A percentile compares a stretch with the other conserved stretches of the same genome.
These are phyloP conservation scores for Lampropteryx suffumata DNA, from an alignment of 2,888 invertebrate species.

Conservation along the genomic window DNA sequence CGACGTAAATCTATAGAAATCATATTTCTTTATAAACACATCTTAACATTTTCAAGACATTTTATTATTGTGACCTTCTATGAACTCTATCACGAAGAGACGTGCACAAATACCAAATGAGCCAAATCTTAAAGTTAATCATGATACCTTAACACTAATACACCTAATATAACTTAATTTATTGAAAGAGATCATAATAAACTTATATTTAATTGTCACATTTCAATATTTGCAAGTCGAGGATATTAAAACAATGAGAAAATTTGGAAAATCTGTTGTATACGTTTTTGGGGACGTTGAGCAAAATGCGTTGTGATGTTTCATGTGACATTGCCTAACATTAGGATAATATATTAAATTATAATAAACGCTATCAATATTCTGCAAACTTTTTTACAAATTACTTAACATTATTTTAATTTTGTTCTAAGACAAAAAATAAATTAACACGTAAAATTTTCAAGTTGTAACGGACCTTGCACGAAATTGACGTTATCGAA, in stretches of 20 bases:
- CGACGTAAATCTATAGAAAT: slow-evolving; percentile 55
- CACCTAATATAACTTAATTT: slow-evolving; percentile 69
- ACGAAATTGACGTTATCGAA: slow-evolving; percentile 37
- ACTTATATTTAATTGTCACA: slow-evolving; percentile 78
- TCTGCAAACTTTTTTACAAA: slow-evolving; percentile 73
- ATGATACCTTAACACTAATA: slow-evolving; percentile 39
- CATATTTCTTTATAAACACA: slow-evolving; percentile 53
- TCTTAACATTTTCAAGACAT: slow-evolving; percentile 52
- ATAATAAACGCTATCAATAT: slow-evolving; percentile 64
- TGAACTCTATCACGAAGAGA: slow-evolving; percentile 33
- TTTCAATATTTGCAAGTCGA: slow-evolving; percentile 55
- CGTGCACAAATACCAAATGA: slow-evolving; percentile 34
- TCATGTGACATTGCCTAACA: slow-evolving; percentile 56
- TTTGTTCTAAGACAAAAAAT: slow-evolving; percentile 62
- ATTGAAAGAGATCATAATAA: slow-evolving; percentile 81
- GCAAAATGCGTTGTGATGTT: slow-evolving; percentile 58
- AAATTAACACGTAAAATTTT: slow-evolving; percentile 76
- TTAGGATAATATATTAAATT: slow-evolving; percentile 61
- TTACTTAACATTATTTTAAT: slow-evolving; percentile 78
- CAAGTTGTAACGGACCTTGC: slow-evolving; percentile 51
- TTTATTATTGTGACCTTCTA: slow-evolving; percentile 49
- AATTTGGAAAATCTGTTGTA: slow-evolving; percentile 22
- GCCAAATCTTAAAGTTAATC: slow-evolving; percentile 31
- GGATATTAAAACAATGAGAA: slow-evolving; percentile 1
- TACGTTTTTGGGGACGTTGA: slow-evolving; percentile 38